Evolutionary conservation across 2,113 vertebrate species (phyloP).

Genomic region (Vireo altiloquus): DNA sequence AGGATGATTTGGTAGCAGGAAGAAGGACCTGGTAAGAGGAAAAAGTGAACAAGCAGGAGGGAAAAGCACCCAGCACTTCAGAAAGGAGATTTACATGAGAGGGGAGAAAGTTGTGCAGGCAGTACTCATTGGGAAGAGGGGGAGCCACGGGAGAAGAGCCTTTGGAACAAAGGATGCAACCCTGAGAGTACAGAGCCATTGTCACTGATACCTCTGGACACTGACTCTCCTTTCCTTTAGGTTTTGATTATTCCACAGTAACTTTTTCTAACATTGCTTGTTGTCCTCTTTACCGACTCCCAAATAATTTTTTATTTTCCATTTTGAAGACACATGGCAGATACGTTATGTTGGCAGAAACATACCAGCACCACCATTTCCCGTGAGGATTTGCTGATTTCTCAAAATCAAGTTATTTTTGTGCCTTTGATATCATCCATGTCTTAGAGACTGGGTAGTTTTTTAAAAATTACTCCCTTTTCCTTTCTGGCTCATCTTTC

Average conservation of each 20-base stretch:
- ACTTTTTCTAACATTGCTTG: background rate
- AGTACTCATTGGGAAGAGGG: background rate
- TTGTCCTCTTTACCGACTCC: background rate
- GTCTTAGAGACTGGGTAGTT: background rate
- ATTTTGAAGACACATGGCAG: background rate
- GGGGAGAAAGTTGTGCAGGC: background rate
- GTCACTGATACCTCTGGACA: background rate
- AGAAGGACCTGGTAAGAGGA: background rate
- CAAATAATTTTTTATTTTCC: background rate
- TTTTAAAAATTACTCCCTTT: background rate
- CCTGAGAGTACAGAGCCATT: background rate
- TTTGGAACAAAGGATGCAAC: background rate
- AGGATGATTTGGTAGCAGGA: background rate
- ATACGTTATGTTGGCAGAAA: background rate
- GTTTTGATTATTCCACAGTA: background rate
- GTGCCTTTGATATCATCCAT: background rate
- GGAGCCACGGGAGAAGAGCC: background rate
- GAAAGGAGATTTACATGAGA: background rate
- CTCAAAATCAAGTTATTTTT: background rate
- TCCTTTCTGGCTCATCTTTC: background rate
- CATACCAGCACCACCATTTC: background rate
- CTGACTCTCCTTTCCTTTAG: background rate
- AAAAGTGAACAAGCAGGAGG: background rate
- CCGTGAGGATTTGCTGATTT: background rate
- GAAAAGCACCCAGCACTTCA: background rate